phyloP scores from a whole-genome alignment of 2,888 invertebrate genomes.

The Ferdinandea cuprea region DNA sequence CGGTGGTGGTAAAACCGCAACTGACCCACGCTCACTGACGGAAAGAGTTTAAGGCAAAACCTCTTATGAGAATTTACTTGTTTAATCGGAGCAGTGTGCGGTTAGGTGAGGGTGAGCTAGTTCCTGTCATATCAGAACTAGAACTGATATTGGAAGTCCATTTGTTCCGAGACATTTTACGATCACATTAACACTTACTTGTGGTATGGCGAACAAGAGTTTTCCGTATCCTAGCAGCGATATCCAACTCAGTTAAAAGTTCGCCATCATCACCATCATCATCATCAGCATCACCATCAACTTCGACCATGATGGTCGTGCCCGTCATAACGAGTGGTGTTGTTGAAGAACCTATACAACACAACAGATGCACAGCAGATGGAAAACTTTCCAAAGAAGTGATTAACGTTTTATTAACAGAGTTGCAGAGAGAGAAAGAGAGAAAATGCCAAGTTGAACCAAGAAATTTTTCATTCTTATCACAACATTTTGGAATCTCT shows the following conservation, averaged over 20 bases:
- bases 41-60: conserved; percentile 25
- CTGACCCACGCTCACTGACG: conserved; percentile 1
- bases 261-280: conserved; percentile 50
- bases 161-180: conserved; percentile 69
- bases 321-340: conserved; percentile 30
- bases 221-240: conserved; percentile 55
- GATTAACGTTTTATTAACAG: conserved; percentile 72
- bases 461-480: conserved; percentile 69
- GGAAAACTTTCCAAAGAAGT: conserved; percentile 69
- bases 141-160: conserved; percentile 70
- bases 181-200: conserved; percentile 73
- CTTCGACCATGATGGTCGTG: conserved; percentile 29
- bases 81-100: conserved; percentile 1
- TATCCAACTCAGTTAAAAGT: conserved; percentile 61
- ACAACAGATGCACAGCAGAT: conserved; percentile 41
- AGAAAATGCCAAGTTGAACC: not conserved
- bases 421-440: not conserved
- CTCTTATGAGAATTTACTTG: conserved; percentile 41
- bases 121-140: conserved; percentile 30
- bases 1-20: conserved; percentile 61
- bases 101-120: conserved; percentile 28
- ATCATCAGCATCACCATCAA: conserved; percentile 49
- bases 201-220: conserved; percentile 58
- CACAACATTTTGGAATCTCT: conserved; percentile 60
- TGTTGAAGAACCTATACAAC: not conserved